Evolutionary conservation across 2,797 vertebrate species (phyloP).

Genomic region (Melanitta fusca): DNA sequence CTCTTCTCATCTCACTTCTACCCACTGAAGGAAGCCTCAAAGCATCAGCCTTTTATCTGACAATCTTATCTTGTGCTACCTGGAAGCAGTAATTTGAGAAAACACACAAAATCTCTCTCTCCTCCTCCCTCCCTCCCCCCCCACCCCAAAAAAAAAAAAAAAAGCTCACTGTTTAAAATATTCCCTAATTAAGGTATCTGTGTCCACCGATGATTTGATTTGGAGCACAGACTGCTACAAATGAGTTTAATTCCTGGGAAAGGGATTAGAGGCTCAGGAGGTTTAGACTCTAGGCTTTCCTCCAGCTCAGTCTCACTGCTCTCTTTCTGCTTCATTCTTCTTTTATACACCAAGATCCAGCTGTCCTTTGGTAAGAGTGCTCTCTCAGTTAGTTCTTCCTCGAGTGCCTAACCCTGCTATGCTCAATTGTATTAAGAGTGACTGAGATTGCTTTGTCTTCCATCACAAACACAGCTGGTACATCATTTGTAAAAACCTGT

Average conservation of each 20-base stretch:
- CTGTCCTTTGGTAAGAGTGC: too few relatives aligned
- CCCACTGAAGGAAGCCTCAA: background rate
- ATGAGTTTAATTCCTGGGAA: too few relatives aligned
- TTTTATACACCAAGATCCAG: background rate
- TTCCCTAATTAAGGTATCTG: too few relatives aligned
- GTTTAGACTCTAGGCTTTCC: background rate
- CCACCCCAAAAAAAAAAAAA: too few relatives aligned
- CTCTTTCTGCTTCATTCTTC: background rate
- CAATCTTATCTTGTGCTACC: background rate
- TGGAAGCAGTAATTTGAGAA: background rate
- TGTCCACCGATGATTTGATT: background rate
- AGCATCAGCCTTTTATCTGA: background rate
- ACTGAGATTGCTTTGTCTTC: background rate
- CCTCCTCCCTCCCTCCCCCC: too few relatives aligned
- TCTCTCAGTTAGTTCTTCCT: background rate
- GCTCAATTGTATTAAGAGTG: rapidly evolving
- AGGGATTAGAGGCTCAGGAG: background rate
- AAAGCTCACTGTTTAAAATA: background rate
- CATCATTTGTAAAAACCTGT: background rate
- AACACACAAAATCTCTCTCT: background rate
- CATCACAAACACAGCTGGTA: background rate
- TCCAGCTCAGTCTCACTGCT: rapidly evolving
- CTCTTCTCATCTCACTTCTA: background rate
- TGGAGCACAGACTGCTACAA: background rate
- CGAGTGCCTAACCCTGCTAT: rapidly evolving